These are phyloP conservation scores for Gymnosoma rotundatum DNA, from an alignment of 2,888 invertebrate genomes.

Conservation along the genomic window DNA sequence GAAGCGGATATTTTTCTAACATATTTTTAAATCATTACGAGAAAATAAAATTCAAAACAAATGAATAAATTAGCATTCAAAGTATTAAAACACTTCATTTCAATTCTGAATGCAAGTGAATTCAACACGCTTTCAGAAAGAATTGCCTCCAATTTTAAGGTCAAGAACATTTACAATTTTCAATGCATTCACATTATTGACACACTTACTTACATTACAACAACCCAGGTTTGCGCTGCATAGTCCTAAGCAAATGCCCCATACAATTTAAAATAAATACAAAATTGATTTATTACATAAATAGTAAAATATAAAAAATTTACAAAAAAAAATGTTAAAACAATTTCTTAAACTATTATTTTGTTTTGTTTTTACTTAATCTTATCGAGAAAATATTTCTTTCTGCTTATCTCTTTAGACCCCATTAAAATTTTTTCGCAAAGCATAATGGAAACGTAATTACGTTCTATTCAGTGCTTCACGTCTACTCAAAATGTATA, in stretches of 20 bases:
- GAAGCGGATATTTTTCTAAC: conserved; percentile 56
- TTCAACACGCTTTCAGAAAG: conserved; percentile 42
- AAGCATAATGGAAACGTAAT: neutral
- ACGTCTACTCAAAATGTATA: neutral
- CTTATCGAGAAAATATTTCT: neutral
- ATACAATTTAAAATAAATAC: neutral
- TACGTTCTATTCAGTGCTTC: conserved; percentile 17
- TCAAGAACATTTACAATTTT: conserved; percentile 54
- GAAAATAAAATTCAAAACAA: conserved; percentile 33
- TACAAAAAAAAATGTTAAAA: neutral
- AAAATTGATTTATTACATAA: neutral
- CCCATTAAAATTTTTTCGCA: conserved; percentile 24
- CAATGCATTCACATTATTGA: conserved; percentile 48
- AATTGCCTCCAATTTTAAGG: conserved; percentile 51
- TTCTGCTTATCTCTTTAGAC: conserved; percentile 51
- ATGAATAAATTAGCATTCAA: conserved; percentile 33
- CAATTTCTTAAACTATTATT: neutral
- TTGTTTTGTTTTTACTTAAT: neutral
- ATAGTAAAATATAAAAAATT: neutral
- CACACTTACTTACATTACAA: conserved; percentile 45
- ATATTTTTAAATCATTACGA: conserved; percentile 31
- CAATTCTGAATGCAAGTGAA: neutral
- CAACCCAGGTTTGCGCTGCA: neutral
- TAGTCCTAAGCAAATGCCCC: conserved; percentile 38
- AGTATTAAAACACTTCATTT: conserved; percentile 45